Evolutionary conservation across 2,888 invertebrate species (phyloP).

Genomic region (Mythimna impura): DNA sequence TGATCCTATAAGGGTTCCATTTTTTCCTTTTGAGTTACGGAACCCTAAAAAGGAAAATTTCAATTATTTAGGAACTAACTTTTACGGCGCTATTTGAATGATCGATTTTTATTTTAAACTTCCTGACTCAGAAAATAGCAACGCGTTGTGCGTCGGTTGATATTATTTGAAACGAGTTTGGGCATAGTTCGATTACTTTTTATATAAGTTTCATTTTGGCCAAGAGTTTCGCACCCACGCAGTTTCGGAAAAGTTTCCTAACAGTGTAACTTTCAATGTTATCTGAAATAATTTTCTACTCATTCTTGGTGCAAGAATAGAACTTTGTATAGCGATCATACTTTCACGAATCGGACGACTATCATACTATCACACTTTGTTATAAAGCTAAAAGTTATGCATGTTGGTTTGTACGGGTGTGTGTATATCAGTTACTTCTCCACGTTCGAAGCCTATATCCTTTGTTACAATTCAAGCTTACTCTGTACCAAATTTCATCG

Average conservation of each 20-base stretch:
- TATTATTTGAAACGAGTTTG: conserved; percentile 38
- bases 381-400: too few species aligned
- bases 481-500: too few species aligned
- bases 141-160: background rate
- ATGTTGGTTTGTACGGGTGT: too few species aligned
- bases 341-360: background rate
- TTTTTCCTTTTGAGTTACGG: too few species aligned
- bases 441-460: too few species aligned
- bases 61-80: too few species aligned
- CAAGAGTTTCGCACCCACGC: conserved; percentile 7
- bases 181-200: conserved; percentile 38
- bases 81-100: too few species aligned
- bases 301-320: background rate
- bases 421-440: too few species aligned
- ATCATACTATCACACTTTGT: background rate
- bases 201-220: conserved; percentile 32
- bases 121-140: background rate
- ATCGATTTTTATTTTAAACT: background rate
- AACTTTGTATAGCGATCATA: background rate
- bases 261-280: conserved; percentile 8
- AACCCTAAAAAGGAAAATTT: too few species aligned
- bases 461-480: too few species aligned
- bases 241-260: conserved; percentile 3
- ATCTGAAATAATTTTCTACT: conserved; percentile 19
- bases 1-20: too few species aligned